Evolutionary conservation across 2,888 invertebrate species (phyloP), one percentile per base, ranked within the genome.

Genomic region (Lacanobia wlatinum): DNA sequence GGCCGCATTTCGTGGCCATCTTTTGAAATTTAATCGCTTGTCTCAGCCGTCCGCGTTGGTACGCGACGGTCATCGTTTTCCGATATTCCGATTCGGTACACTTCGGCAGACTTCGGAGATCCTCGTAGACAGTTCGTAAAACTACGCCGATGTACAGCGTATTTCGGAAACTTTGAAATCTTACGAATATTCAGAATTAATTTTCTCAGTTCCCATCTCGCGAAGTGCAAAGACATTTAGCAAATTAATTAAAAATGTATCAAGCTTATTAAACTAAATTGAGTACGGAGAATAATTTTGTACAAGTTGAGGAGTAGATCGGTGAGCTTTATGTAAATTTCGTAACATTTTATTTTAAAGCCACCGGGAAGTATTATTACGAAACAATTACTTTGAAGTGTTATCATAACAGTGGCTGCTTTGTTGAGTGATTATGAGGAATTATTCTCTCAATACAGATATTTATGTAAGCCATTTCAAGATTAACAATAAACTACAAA

Each of bases 11-110:
- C 76, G 81, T 84, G 75, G 80, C 82, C 77, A 83, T 87, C 85
- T 87, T 90, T 90, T 88, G 85, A 86, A 83, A 84, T 82, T 86
- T 86, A 87, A 89, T 88, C 87, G 85, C 71, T 78, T 84, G 84
- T 86, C 84, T 84, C 81, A 84, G 80, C 59, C 59, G 40, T 59
- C 59, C 59, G 81, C 83, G 73, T 76, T 75, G 79, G 80, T 70
- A 70, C 63, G 69, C 79, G 71, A 81, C 72, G 73, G 86, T 88
- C 87, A 90, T 90, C 86, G 90, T 90, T 90, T 90, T 87, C 87
- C 88, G 84, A 90, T 90, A 90, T 88, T 88, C 80, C 80, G 63
- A 82, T 86, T 84, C 83, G 82, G 73, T 70, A 74, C 72, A 82
- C 80, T 78, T 80, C 81, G 78, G 50, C 18, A 21, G 69, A 73